Conservation (phyloP, 2,113 vertebrate genomes). For the Podarcis cretensis region DNA sequence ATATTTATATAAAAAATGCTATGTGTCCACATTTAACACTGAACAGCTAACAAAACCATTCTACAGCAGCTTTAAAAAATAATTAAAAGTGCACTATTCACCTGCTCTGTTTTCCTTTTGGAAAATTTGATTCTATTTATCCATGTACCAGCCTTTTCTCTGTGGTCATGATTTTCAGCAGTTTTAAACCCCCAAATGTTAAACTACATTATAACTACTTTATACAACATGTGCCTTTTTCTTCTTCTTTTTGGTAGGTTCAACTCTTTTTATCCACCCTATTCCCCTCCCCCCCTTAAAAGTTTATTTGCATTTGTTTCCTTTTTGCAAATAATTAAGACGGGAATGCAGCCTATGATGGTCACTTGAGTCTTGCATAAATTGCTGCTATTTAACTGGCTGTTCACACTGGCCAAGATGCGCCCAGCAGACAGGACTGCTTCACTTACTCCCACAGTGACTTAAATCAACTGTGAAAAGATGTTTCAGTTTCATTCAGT, state of each 20-base stretch:
- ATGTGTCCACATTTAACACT: not conserved
- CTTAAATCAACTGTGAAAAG: constrained; percentile 73
- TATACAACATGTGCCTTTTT: not conserved
- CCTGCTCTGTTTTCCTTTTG: not conserved
- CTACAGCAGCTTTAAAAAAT: not conserved
- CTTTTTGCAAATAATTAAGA: constrained; percentile 30
- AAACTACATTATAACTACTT: not conserved
- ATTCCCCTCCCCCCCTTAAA: not conserved
- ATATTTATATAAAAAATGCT: not conserved
- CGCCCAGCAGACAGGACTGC: constrained; percentile 34
- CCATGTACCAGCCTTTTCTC: not conserved
- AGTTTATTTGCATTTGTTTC: not conserved
- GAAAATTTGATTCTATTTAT: not conserved
- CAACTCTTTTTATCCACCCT: not conserved
- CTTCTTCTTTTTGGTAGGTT: not conserved
- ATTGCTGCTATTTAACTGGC: constrained; percentile 44
- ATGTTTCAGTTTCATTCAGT: constrained; percentile 76
- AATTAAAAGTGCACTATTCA: not conserved
- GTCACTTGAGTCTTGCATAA: constrained; percentile 19
- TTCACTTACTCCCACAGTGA: constrained; percentile 64
- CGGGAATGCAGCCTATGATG: not conserved
- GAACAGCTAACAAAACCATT: not conserved
- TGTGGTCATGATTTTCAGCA: not conserved
- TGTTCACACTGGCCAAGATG: constrained; percentile 12
- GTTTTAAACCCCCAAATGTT: not conserved